These are phyloP conservation scores for Willisornis vidua DNA, from an alignment of 2,113 vertebrate species.

Conservation along the genomic window DNA sequence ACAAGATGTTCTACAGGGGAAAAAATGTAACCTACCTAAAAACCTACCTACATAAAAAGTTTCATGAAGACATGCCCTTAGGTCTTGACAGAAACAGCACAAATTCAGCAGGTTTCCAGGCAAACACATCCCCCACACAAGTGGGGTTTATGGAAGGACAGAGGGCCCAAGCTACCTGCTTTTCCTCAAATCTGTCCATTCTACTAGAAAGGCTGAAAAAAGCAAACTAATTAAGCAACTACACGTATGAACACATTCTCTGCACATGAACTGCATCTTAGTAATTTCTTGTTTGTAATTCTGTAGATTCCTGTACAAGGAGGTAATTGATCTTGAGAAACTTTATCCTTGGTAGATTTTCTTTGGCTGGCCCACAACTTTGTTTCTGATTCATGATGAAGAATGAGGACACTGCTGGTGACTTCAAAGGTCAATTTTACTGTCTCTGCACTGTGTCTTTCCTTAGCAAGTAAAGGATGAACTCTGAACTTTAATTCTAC, in stretches of 20 bases:
- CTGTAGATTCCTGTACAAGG: background rate
- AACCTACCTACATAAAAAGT: background rate
- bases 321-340: background rate
- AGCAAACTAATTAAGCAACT: background rate
- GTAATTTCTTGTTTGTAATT: background rate
- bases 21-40: background rate
- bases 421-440: background rate
- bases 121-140: accelerated
- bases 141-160: background rate
- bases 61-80: background rate
- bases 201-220: background rate
- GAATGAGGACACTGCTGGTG: background rate
- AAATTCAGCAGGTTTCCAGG: background rate
- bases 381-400: background rate
- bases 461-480: background rate
- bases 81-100: background rate
- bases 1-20: background rate
- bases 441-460: background rate
- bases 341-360: background rate
- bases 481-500: background rate
- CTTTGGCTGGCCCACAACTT: background rate
- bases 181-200: background rate
- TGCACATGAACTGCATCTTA: background rate
- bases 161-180: background rate
- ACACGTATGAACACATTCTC: background rate